These are phyloP conservation scores for Dexiosoma caninum DNA, from an alignment of 2,888 invertebrate species.

Conservation along the genomic window DNA sequence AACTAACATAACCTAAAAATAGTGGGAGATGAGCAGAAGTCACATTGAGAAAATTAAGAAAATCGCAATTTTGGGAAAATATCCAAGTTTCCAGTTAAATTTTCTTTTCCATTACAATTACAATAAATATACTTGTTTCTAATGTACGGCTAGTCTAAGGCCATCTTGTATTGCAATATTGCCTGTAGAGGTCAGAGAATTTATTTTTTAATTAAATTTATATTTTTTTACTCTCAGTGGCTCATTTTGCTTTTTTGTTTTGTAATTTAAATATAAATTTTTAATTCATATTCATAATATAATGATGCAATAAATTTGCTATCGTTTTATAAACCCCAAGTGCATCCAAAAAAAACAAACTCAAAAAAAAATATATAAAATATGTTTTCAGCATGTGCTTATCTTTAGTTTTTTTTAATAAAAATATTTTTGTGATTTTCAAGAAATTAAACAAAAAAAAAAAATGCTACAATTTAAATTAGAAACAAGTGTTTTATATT, in stretches of 20 bases:
- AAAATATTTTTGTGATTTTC: neutral
- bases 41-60: too few relatives aligned
- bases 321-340: constrained; percentile 28
- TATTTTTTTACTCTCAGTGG: too few relatives aligned
- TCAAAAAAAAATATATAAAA: constrained; percentile 28
- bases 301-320: constrained; percentile 41
- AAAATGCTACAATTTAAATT: constrained; percentile 3
- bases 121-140: too few relatives aligned
- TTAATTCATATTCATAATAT: constrained; percentile 29
- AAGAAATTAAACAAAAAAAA: neutral
- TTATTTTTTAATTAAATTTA: too few relatives aligned
- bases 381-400: neutral
- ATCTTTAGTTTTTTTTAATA: neutral
- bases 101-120: too few relatives aligned
- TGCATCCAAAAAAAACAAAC: neutral
- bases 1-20: too few relatives aligned
- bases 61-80: too few relatives aligned
- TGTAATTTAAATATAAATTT: constrained; percentile 1
- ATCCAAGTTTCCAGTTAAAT: too few relatives aligned
- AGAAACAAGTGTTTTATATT: neutral
- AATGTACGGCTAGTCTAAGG: too few relatives aligned
- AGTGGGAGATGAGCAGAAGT: too few relatives aligned
- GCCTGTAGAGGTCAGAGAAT: too few relatives aligned
- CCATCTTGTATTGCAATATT: neutral
- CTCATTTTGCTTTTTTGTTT: neutral